These are phyloP conservation scores for Miltochrista miniata DNA, from an alignment of 2,888 invertebrate genomes.

Conservation along the genomic window DNA sequence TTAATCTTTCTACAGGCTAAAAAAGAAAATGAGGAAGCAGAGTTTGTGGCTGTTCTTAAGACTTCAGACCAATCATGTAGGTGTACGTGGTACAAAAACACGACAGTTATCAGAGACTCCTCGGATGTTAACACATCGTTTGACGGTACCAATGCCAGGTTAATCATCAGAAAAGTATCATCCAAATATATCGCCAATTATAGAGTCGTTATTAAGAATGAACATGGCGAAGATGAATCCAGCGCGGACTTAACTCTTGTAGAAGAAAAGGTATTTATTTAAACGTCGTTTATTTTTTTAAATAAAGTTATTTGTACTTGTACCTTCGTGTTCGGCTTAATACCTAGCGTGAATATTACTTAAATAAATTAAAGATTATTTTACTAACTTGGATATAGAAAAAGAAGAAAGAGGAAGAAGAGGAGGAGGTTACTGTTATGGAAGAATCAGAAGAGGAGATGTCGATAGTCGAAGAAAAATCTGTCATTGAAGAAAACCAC, in stretches of 20 bases:
- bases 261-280: conserved; percentile 75
- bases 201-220: conserved; percentile 94
- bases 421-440: conserved; percentile 73
- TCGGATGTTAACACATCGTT: conserved; percentile 91
- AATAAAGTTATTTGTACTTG: background rate
- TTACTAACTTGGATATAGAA: conserved; percentile 51
- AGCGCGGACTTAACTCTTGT: conserved; percentile 92
- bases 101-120: conserved; percentile 89
- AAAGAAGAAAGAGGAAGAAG: conserved; percentile 79
- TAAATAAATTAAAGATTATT: too few species aligned
- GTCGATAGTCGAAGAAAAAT: conserved; percentile 76
- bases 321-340: background rate
- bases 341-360: background rate
- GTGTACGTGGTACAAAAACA: conserved; percentile 94
- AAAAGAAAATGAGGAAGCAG: conserved; percentile 87
- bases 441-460: conserved; percentile 81
- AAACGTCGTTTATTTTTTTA: too few species aligned
- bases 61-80: conserved; percentile 90
- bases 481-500: conserved; percentile 77
- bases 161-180: conserved; percentile 90
- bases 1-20: conserved; percentile 54
- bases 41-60: conserved; percentile 89
- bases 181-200: conserved; percentile 92
- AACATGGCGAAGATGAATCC: conserved; percentile 95
- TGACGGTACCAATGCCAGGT: conserved; percentile 91